A percentile compares a stretch with the other conserved stretches of the same genome.
phyloP scores from a whole-genome alignment of 2,888 invertebrate species.

The Auanema sp. region DNA sequence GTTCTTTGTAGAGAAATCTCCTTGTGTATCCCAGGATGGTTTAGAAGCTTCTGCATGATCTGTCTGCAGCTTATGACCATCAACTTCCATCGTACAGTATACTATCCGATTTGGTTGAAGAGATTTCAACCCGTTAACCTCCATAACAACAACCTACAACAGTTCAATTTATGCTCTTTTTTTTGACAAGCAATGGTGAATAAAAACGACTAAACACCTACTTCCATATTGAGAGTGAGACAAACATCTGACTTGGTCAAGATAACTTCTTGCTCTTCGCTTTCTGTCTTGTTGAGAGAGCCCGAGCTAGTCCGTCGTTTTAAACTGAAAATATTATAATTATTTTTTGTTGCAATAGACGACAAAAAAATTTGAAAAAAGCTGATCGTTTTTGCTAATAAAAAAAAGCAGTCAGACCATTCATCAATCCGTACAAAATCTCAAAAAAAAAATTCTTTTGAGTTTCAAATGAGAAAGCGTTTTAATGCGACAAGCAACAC shows the following conservation, averaged over 20 bases:
- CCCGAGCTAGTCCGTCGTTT: constrained; percentile 63
- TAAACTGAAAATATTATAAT: constrained; percentile 59
- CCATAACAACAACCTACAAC: constrained; percentile 90
- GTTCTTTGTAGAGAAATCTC: constrained; percentile 96
- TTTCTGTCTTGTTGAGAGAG: constrained; percentile 76
- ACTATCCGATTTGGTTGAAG: constrained; percentile 95
- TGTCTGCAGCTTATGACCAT: constrained; percentile 96
- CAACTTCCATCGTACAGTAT: constrained; percentile 99
- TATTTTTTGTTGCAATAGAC: no score
- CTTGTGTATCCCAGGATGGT: constrained; percentile 97
- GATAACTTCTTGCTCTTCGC: constrained; percentile 90
- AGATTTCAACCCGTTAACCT: constrained; percentile 95
- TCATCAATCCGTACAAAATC: no score
- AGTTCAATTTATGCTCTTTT: constrained; percentile 1
- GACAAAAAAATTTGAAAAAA: no score
- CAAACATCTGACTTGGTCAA: constrained; percentile 93
- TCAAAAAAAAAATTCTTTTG: not conserved
- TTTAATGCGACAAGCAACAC: not conserved
- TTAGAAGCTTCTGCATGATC: constrained; percentile 99
- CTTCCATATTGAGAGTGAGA: constrained; percentile 79
- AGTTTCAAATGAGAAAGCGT: not conserved
- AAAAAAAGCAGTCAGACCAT: no score
- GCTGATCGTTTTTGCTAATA: no score
- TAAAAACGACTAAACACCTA: no score
- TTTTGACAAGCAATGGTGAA: no score